Percentiles rank a stretch among this genome's conserved stretches.
Evolutionary conservation across 2,113 vertebrate genomes (phyloP).

Genomic region (Phaethon lepturus): DNA sequence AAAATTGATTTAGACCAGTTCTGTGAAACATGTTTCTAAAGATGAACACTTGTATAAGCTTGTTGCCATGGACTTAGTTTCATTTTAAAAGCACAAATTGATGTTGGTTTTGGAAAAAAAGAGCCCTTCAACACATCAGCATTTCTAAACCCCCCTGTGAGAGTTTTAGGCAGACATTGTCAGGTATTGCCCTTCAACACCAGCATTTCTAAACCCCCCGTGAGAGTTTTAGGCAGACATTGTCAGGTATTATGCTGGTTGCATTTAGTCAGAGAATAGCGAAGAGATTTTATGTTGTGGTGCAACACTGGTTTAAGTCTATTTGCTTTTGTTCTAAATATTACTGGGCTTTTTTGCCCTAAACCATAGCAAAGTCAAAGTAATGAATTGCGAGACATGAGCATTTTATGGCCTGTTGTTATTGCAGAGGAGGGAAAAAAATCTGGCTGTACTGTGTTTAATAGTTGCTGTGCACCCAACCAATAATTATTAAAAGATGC

Average conservation of each 20-base stretch:
- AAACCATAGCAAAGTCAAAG: slow-evolving; percentile 34
- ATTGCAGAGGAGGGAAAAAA: background rate
- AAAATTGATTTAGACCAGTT: background rate
- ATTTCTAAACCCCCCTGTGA: background rate
- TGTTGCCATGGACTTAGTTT: background rate
- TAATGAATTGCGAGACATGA: background rate
- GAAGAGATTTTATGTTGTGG: background rate
- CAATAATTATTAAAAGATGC: slow-evolving; percentile 40
- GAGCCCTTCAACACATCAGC: background rate
- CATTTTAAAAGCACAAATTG: background rate
- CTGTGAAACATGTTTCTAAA: background rate
- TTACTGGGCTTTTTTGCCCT: background rate
- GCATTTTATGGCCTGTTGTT: slow-evolving; percentile 27
- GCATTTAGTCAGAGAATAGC: background rate
- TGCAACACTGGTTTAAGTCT: background rate
- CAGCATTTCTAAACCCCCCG: background rate
- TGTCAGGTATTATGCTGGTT: background rate
- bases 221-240: background rate
- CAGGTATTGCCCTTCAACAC: background rate
- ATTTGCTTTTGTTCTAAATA: slow-evolving; percentile 5
- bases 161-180: background rate
- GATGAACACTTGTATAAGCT: background rate
- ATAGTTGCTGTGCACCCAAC: background rate
- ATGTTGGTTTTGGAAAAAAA: background rate
- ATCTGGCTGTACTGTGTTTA: background rate